Base-by-base conservation (phyloP, 2,888 invertebrate genomes). In the Stenchaetothrips biformis region DNA sequence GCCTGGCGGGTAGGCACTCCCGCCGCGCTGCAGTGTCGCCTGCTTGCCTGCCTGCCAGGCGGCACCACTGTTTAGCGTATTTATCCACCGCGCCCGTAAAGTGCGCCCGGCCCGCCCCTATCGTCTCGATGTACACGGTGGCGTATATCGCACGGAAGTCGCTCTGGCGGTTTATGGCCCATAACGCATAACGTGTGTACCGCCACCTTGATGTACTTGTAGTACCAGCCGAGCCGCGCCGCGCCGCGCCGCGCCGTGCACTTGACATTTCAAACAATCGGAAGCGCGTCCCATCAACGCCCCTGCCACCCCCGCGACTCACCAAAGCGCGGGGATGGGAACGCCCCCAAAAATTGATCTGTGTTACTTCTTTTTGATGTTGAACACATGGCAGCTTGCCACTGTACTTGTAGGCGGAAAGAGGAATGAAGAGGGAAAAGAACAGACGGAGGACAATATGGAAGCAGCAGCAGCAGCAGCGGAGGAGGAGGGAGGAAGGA, bases 101-200 rank as follows among this genome's bases (percentile, higher is more conserved):
- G 37, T 37, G 37, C 37, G 37, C 37, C 37, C 37, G 37, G 2
- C 37, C 37, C 37, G 37, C 37, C 37, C 37, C 67, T 74, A 74
- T 74, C 67, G 67, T 74, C 67, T 74, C 67, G 59, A 59, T 59
- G 59, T 37, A 37, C 59, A 18, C 59, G 21, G 25, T 25, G 67
- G 67, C 67, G 67, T 74, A 74, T 74, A 74, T 74, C 67, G 67
- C 67, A 74, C 67, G 67, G 67, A 74, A 74, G 67, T 74, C 67
- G 67, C 21, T 53, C 53, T 18, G 53, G 7, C 67, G 67, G 21
- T 74, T 74, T 74, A 74, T 74, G 67, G 67, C 9, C 67, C 67
- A 74, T 74, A 74, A 74, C 67, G 67, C 67, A 74, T 74, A 74
- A 74, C 67, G 67, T 74, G 59, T 59, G 16, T 13, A 16, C 16